These are phyloP conservation scores for Aleiodes testaceus DNA, from an alignment of 2,888 invertebrate genomes.

Conservation along the genomic window DNA sequence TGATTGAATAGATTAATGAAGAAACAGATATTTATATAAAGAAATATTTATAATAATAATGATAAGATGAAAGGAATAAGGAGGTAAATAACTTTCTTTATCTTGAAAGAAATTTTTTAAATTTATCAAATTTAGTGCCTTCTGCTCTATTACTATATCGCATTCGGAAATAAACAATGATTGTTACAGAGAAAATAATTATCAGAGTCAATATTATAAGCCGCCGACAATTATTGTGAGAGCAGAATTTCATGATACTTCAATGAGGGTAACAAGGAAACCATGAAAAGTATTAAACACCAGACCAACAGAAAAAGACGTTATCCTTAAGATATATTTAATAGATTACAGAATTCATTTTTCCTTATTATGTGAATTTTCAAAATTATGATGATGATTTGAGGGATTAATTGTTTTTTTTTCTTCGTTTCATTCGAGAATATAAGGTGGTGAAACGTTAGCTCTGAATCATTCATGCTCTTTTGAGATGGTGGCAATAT, in stretches of 20 bases:
- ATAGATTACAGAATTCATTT: too few relatives aligned
- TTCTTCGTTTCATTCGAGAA: neutral
- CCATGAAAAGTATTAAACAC: neutral
- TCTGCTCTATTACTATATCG: neutral
- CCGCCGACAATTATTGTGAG: neutral
- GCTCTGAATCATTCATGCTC: neutral
- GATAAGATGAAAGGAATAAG: neutral
- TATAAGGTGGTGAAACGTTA: neutral
- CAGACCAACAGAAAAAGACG: conserved; percentile 29
- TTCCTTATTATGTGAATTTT: too few relatives aligned
- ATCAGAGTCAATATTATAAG: neutral
- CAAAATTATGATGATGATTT: too few relatives aligned
- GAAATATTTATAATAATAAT: conserved; percentile 26
- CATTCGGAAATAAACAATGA: neutral
- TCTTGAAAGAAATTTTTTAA: neutral
- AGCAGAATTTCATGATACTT: neutral
- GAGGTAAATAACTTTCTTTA: conserved; percentile 1
- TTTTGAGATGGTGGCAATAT: conserved; percentile 64
- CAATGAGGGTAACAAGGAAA: neutral
- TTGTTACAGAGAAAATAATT: conserved; percentile 1
- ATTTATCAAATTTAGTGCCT: conserved; percentile 9
- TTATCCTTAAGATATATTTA: neutral
- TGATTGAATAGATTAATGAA: neutral
- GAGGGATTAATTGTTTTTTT: too few relatives aligned
- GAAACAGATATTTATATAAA: conserved; percentile 24